Evolutionary conservation across 2,113 vertebrate species (phyloP).

Genomic region (Camelus bactrianus): DNA sequence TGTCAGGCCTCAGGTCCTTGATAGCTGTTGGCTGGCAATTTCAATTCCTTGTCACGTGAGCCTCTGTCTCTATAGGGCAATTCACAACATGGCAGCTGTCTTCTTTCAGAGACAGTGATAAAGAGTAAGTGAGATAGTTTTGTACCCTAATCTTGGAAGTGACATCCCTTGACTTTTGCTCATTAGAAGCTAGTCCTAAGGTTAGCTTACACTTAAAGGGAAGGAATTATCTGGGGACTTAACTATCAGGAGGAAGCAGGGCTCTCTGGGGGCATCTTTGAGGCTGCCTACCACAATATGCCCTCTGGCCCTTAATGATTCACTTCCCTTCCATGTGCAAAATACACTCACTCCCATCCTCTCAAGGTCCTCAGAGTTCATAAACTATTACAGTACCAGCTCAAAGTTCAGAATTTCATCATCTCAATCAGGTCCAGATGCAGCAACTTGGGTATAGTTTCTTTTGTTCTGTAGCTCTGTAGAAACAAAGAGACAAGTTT

Average conservation of each 20-base stretch:
- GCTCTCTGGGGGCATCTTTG: background rate
- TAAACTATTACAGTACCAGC: background rate
- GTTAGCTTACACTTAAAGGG: background rate
- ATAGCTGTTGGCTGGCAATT: background rate
- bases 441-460: background rate
- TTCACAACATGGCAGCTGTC: background rate
- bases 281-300: background rate
- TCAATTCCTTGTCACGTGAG: background rate
- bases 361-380: background rate
- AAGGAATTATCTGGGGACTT: background rate
- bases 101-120: background rate
- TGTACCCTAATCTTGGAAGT: background rate
- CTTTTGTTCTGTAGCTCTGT: background rate
- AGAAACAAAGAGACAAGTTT: background rate
- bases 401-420: background rate
- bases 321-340: background rate
- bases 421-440: background rate
- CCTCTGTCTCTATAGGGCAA: background rate
- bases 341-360: background rate
- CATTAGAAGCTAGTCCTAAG: background rate
- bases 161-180: slow-evolving; percentile 6
- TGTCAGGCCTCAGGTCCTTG: background rate
- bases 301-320: background rate
- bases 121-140: background rate
- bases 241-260: background rate